These are phyloP conservation scores for Carassius gibelio DNA, from an alignment of 2,113 vertebrate genomes.

Conservation along the genomic window DNA sequence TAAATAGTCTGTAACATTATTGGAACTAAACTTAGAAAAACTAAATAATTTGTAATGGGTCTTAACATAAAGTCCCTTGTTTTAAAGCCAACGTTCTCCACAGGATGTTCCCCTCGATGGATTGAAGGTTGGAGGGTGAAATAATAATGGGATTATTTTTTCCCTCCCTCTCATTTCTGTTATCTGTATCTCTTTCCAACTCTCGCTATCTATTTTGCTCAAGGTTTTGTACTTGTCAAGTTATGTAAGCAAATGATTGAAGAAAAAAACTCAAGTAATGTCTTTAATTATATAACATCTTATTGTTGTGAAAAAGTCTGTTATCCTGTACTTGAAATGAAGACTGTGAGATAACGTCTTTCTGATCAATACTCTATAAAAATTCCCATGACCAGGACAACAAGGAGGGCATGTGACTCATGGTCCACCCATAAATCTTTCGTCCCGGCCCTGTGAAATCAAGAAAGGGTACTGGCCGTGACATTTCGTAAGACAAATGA, in stretches of 20 bases:
- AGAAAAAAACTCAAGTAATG: not conserved
- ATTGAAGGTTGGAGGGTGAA: not conserved
- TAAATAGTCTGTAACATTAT: not conserved
- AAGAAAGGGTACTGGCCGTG: not conserved
- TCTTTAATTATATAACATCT: not conserved
- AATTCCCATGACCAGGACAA: not conserved
- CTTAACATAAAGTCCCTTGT: conserved; percentile 15
- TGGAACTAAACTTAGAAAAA: conserved; percentile 1
- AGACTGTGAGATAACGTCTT: conserved; percentile 34
- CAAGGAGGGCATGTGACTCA: not conserved
- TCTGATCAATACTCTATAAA: conserved; percentile 14
- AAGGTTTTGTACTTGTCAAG: not conserved
- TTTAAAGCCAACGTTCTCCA: not conserved
- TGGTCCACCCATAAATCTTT: not conserved
- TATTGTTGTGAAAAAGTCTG: not conserved
- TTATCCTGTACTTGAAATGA: not conserved
- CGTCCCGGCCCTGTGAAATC: not conserved
- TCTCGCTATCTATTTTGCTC: not conserved
- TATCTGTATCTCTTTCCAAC: not conserved
- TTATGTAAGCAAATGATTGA: not conserved
- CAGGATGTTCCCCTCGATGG: conserved; percentile 7
- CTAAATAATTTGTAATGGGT: not conserved
- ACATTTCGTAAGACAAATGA: not conserved
- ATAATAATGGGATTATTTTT: conserved; percentile 25
- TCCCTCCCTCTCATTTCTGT: not conserved